A percentile compares a stretch with the other conserved stretches of the same genome.
Conservation (phyloP, 2,113 vertebrate species). For the Coturnix japonica region DNA sequence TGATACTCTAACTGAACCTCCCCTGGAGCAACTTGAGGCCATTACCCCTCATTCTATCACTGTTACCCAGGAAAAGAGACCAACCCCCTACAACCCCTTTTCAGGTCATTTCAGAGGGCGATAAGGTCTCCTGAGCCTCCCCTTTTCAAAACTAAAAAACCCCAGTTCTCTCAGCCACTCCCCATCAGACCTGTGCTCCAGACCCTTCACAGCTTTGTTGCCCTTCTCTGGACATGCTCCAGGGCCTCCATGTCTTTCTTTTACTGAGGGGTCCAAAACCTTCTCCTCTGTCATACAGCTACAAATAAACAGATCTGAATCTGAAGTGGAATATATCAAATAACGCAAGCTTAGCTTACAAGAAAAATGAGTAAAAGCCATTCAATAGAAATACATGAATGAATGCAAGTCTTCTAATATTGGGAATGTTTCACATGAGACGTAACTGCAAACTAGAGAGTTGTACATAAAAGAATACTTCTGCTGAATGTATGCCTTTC, state of each 20-base stretch:
- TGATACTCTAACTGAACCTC: too few species aligned
- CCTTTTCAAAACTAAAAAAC: too few species aligned
- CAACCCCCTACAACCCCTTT: too few species aligned
- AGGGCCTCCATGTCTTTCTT: neutral
- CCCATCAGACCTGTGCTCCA: neutral
- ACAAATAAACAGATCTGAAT: neutral
- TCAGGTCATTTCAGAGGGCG: too few species aligned
- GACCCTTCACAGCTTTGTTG: neutral
- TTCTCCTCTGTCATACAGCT: neutral
- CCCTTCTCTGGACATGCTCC: neutral
- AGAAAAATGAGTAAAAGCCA: constrained; percentile 24
- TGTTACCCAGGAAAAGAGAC: too few species aligned
- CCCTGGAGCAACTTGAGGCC: too few species aligned
- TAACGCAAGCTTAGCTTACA: neutral
- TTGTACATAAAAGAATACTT: neutral
- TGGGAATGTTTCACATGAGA: neutral
- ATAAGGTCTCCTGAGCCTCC: too few species aligned
- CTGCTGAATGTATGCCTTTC: neutral
- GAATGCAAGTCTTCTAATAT: neutral
- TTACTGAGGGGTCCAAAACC: too few species aligned
- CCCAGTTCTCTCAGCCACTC: neutral
- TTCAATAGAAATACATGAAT: neutral
- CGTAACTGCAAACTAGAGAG: constrained; percentile 31
- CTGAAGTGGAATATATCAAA: neutral
- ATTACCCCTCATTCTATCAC: too few species aligned